A percentile compares a stretch with the other conserved stretches of the same genome.
Conservation (phyloP, 2,888 invertebrate species). For the Dioctria rufipes region DNA sequence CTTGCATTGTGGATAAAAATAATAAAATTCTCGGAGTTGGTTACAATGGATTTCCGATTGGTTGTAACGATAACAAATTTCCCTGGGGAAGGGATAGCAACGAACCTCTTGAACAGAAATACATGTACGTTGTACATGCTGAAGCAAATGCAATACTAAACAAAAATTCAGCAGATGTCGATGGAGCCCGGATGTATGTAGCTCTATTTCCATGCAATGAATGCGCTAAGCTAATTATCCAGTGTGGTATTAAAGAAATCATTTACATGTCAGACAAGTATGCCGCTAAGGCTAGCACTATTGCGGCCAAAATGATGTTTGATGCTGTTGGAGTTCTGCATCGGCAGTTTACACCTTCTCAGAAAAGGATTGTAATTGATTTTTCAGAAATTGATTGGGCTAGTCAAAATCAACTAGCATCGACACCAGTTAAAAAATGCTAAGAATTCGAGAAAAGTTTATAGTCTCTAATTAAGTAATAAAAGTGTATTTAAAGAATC, state of each 20-base stretch:
- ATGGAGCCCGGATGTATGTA: conserved; percentile 88
- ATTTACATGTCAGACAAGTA: conserved; percentile 89
- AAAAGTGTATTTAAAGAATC: no score
- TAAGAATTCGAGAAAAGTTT: background rate
- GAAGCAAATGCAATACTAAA: conserved; percentile 98
- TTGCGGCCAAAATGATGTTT: conserved; percentile 88
- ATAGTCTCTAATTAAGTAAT: no score
- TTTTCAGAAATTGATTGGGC: conserved; percentile 71
- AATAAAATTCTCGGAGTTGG: conserved; percentile 94
- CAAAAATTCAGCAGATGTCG: conserved; percentile 84
- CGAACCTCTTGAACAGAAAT: conserved; percentile 82
- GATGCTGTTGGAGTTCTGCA: conserved; percentile 82
- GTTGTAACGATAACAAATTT: conserved; percentile 89
- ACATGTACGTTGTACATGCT: conserved; percentile 95
- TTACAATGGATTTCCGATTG: conserved; percentile 97
- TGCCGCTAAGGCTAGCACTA: conserved; percentile 76
- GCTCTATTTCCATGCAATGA: conserved; percentile 97
- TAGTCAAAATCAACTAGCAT: conserved; percentile 55
- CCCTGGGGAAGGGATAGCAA: conserved; percentile 84
- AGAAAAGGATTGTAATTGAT: conserved; percentile 78
- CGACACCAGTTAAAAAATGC: conserved; percentile 52
- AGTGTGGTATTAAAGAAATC: conserved; percentile 87
- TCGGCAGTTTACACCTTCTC: conserved; percentile 77
- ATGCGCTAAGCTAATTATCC: conserved; percentile 97
- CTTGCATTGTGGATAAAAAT: conserved; percentile 89